Conservation (phyloP, 2,888 invertebrate species). For the Opisthograptis luteolata region DNA sequence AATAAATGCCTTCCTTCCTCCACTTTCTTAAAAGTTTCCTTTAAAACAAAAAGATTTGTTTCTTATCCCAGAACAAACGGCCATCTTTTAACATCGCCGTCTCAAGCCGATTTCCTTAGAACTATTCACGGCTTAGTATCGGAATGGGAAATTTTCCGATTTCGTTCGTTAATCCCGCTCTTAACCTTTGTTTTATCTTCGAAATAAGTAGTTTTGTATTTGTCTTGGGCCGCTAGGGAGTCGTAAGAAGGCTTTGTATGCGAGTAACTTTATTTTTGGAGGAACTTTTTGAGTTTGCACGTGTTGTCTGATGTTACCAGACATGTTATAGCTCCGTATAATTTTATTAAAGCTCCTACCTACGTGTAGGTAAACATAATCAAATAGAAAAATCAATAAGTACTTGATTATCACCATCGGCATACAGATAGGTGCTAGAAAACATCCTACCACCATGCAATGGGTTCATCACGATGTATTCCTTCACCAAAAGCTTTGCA, state of each 20-base stretch:
- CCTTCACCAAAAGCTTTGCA: no score
- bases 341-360: no score
- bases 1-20: slow-evolving; percentile 83
- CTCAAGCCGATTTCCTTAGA: slow-evolving; percentile 30
- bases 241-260: slow-evolving; percentile 15
- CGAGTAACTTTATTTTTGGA: slow-evolving; percentile 1
- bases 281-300: no score
- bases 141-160: slow-evolving; percentile 38
- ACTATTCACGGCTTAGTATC: slow-evolving; percentile 36
- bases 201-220: slow-evolving; percentile 40
- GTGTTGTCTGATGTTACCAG: no score
- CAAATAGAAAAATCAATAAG: no score
- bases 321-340: no score
- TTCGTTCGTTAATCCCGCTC: slow-evolving; percentile 37
- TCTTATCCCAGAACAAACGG: slow-evolving; percentile 72
- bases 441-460: no score
- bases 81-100: slow-evolving; percentile 47
- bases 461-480: no score
- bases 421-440: no score
- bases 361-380: no score
- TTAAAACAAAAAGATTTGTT: slow-evolving; percentile 81
- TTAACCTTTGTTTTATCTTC: slow-evolving; percentile 39
- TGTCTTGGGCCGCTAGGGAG: slow-evolving; percentile 31
- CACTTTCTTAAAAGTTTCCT: slow-evolving; percentile 81
- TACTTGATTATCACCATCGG: no score